These are phyloP conservation scores for Bombus confusus DNA, from an alignment of 1,140 invertebrate species.

Conservation along the genomic window DNA sequence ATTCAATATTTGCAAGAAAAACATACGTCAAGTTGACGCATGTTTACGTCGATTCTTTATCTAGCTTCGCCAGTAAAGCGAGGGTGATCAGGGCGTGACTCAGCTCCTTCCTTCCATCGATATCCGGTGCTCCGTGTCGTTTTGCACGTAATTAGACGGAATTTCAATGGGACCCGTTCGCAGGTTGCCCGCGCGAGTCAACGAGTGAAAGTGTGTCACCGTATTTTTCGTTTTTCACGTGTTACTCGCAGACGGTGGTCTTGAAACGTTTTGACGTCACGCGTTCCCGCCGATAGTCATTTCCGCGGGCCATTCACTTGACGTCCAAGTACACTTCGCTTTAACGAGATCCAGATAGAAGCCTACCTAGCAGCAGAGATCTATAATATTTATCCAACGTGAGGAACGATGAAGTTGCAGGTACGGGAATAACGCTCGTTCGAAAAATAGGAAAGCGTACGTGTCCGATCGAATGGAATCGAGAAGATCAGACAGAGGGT, in stretches of 20 bases:
- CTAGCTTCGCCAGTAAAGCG: too few species aligned
- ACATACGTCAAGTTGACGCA: not conserved
- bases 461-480: conserved; percentile 35
- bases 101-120: not conserved
- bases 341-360: not conserved
- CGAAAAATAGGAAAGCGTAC: conserved; percentile 26
- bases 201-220: conserved; percentile 68
- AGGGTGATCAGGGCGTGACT: not conserved
- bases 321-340: not conserved
- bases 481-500: not conserved
- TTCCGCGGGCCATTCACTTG: conserved; percentile 29
- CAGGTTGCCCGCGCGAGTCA: conserved; percentile 8
- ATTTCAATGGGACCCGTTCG: conserved; percentile 32
- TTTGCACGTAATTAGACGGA: conserved; percentile 33
- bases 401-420: not conserved
- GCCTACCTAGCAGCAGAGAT: not conserved
- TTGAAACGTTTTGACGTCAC: conserved; percentile 66
- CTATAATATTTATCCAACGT: not conserved
- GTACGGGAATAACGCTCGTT: not conserved
- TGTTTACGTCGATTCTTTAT: not conserved
- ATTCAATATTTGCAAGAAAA: not conserved
- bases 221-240: conserved; percentile 61
- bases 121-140: not conserved
- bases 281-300: conserved; percentile 25
- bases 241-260: conserved; percentile 53